These are phyloP conservation scores for Platycercus adscitus DNA, from an alignment of 2,113 vertebrate species.

Conservation along the genomic window DNA sequence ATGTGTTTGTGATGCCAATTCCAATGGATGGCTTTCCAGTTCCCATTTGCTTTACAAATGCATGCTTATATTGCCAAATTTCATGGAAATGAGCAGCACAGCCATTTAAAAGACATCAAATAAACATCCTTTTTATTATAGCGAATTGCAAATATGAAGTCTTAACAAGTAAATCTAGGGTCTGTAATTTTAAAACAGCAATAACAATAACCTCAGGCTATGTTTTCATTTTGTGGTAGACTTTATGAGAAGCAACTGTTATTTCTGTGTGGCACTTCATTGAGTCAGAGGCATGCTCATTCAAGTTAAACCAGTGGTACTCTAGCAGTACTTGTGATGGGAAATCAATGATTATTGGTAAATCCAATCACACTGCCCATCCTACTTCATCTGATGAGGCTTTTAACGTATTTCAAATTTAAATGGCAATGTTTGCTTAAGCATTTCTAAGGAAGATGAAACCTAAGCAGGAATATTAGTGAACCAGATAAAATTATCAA, in stretches of 20 bases:
- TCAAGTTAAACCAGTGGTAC: conserved; percentile 19
- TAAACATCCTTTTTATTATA: conserved; percentile 71
- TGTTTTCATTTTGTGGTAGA: conserved; percentile 57
- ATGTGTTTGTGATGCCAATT: conserved; percentile 53
- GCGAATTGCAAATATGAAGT: conserved; percentile 70
- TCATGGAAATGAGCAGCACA: conserved; percentile 64
- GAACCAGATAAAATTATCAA: not conserved
- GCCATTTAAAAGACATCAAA: conserved; percentile 73
- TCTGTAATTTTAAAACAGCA: conserved; percentile 69
- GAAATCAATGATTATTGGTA: not conserved
- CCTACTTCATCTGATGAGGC: not conserved
- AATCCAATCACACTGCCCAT: not conserved
- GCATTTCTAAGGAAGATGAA: not conserved
- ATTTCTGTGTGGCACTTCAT: conserved; percentile 59
- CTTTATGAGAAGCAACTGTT: conserved; percentile 67
- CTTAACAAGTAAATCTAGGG: conserved; percentile 76
- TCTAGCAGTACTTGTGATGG: not conserved
- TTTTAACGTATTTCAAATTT: not conserved
- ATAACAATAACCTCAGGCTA: conserved; percentile 71
- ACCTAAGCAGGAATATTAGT: not conserved
- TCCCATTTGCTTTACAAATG: conserved; percentile 65
- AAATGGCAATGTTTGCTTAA: not conserved
- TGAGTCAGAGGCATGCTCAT: conserved; percentile 4
- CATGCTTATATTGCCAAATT: conserved; percentile 61
- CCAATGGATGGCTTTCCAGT: conserved; percentile 24